Conservation (phyloP, 2,888 invertebrate genomes). For the Phortica okadai region DNA sequence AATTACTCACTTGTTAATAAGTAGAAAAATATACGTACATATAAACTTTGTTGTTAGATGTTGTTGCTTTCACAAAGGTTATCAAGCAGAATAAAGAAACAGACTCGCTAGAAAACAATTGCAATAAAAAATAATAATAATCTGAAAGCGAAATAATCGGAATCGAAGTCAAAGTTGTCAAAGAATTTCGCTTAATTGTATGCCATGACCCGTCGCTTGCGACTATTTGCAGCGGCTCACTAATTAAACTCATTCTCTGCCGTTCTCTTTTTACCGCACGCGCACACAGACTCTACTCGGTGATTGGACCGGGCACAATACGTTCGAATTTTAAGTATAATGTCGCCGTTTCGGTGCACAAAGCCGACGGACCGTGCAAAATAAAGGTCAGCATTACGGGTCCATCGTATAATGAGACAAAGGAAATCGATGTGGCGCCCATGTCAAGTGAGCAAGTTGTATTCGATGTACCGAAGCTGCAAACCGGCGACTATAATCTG, state of each 20-base stretch:
- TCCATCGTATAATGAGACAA: constrained; percentile 82
- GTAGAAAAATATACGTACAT: background rate
- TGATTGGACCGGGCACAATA: constrained; percentile 87
- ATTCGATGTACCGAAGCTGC: constrained; percentile 80
- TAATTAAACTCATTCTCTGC: background rate
- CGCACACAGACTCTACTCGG: constrained; percentile 79
- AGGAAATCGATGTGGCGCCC: constrained; percentile 83
- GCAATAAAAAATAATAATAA: background rate
- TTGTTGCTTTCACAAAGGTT: background rate
- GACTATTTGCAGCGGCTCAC: background rate
- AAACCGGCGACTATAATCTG: constrained; percentile 66
- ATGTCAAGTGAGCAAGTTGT: constrained; percentile 84
- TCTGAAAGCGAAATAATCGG: background rate
- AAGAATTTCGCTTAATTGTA: background rate
- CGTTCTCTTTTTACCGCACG: background rate
- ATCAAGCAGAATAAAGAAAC: background rate
- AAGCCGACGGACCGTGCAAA: constrained; percentile 62
- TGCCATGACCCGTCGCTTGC: background rate
- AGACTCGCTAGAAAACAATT: background rate
- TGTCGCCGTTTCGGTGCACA: constrained; percentile 83
- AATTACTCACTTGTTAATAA: background rate
- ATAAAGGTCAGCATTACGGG: constrained; percentile 87
- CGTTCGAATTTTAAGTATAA: constrained; percentile 91
- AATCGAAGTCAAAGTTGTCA: background rate
- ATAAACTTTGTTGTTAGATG: no score